Evolutionary conservation across 2,888 invertebrate genomes (phyloP).

Genomic region (Gasteruption jaculator): DNA sequence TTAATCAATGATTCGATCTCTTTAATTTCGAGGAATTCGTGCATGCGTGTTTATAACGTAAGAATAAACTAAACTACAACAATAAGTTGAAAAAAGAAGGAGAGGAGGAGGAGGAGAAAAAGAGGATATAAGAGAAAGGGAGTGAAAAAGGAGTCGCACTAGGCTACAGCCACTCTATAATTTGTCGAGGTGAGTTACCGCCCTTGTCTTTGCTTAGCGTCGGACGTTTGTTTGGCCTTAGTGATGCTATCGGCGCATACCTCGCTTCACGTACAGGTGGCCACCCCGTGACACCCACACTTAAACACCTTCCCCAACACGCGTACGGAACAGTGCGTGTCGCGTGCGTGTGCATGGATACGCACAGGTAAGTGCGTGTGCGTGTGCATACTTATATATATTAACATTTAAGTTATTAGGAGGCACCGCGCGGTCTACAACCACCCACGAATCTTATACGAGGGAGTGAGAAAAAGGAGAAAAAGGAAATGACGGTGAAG

Average conservation of each 20-base stretch:
- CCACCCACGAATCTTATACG: too few relatives aligned
- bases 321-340: conserved; percentile 30
- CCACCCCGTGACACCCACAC: conserved; percentile 45
- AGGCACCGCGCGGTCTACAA: conserved; percentile 21
- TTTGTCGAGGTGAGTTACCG: conserved; percentile 50
- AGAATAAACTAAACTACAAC: background rate
- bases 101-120: conserved; percentile 14
- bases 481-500: too few relatives aligned
- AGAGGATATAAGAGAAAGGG: conserved; percentile 18
- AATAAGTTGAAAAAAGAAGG: conserved; percentile 4
- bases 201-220: conserved; percentile 47
- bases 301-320: conserved; percentile 28
- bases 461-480: too few relatives aligned
- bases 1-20: too few relatives aligned
- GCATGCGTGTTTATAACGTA: too few relatives aligned
- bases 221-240: conserved; percentile 41
- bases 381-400: conserved; percentile 8
- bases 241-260: conserved; percentile 49
- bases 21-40: too few relatives aligned
- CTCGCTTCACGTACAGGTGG: conserved; percentile 49
- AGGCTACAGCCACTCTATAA: conserved; percentile 47
- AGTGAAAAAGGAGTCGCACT: conserved; percentile 34
- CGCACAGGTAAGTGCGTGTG: conserved; percentile 15
- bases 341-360: conserved; percentile 26
- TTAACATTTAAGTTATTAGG: conserved; percentile 24